These are phyloP conservation scores for Leguminivora glycinivorella DNA, from an alignment of 1,140 invertebrate species.

Conservation along the genomic window DNA sequence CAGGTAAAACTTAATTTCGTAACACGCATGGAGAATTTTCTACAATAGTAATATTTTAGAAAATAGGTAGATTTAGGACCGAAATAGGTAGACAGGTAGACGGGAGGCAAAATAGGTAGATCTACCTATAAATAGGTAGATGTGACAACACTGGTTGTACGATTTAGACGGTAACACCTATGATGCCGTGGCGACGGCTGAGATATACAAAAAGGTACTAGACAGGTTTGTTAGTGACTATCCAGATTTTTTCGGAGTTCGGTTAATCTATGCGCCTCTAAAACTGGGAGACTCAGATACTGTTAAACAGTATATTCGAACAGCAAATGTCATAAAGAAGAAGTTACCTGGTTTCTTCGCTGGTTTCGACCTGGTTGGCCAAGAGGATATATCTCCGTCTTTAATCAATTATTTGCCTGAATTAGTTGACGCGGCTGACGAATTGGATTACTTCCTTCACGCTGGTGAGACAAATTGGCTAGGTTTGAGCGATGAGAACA, in stretches of 20 bases:
- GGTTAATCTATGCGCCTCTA: slow-evolving; percentile 85
- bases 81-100: no score
- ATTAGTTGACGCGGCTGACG: slow-evolving; percentile 69
- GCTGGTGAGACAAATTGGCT: slow-evolving; percentile 91
- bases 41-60: no score
- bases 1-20: no score
- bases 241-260: slow-evolving; percentile 85
- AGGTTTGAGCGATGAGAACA: slow-evolving; percentile 84
- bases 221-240: slow-evolving; percentile 80
- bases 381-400: slow-evolving; percentile 84
- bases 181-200: slow-evolving; percentile 76
- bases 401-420: slow-evolving; percentile 82
- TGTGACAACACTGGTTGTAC: no score
- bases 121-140: no score
- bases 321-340: slow-evolving; percentile 70
- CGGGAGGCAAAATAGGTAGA: no score
- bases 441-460: slow-evolving; percentile 87
- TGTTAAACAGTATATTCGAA: slow-evolving; percentile 76
- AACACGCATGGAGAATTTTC: no score
- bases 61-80: no score
- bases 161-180: slow-evolving; percentile 82
- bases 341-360: slow-evolving; percentile 81
- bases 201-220: slow-evolving; percentile 81
- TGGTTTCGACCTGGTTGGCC: slow-evolving; percentile 89
- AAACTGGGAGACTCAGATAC: slow-evolving; percentile 60